Percentiles rank a stretch among this genome's conserved stretches.
Evolutionary conservation across 2,113 vertebrate genomes (phyloP).

Genomic region (Erinaceus europaeus): DNA sequence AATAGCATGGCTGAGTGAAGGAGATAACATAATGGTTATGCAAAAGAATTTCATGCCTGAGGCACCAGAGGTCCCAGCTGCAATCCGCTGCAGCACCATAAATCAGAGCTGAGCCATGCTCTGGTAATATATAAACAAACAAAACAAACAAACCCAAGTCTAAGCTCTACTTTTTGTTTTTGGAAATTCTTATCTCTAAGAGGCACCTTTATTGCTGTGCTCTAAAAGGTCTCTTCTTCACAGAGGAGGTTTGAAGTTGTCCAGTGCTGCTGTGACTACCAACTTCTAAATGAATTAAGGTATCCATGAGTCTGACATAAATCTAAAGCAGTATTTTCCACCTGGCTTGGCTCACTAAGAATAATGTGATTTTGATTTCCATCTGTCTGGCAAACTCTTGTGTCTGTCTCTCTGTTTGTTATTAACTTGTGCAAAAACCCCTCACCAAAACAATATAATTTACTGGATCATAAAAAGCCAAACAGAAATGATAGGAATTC

Average conservation of each 20-base stretch:
- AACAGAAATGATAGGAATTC: background rate
- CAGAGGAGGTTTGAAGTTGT: background rate
- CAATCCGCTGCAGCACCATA: too few species aligned
- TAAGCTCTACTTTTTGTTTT: background rate
- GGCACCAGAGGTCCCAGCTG: too few species aligned
- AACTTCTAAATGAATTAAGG: background rate
- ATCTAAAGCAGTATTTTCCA: background rate
- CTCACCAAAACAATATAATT: background rate
- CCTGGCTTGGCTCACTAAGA: background rate
- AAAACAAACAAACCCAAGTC: too few species aligned
- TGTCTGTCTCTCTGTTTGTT: background rate
- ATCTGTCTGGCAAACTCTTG: slow-evolving; percentile 1
- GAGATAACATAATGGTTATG: too few species aligned
- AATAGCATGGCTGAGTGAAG: too few species aligned
- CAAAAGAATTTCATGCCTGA: too few species aligned
- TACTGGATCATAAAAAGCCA: background rate
- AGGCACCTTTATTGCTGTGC: background rate
- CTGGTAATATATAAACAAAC: too few species aligned
- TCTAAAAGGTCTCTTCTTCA: background rate
- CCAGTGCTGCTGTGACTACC: background rate
- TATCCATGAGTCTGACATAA: background rate
- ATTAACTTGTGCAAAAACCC: background rate
- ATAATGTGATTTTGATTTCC: slow-evolving; percentile 38
- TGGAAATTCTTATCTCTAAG: background rate
- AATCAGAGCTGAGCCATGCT: too few species aligned